A percentile compares a stretch with the other conserved stretches of the same genome.
Conservation (phyloP, 2,113 vertebrate genomes). For the Chionis minor region DNA sequence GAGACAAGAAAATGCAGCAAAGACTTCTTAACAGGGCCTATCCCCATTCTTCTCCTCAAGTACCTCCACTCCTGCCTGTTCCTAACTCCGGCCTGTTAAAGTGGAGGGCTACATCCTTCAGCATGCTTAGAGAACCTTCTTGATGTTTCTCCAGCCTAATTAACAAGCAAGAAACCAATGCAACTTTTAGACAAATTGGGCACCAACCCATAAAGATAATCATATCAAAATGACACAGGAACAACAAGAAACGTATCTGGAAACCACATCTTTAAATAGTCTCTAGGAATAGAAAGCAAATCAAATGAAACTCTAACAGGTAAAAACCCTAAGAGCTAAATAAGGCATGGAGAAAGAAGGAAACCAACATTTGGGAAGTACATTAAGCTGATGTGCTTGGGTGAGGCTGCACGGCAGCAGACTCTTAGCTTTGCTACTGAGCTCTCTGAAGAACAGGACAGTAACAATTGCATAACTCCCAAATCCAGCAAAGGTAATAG, state of each 20-base stretch:
- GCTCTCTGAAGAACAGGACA: background rate
- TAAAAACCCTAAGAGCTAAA: background rate
- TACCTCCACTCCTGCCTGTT: background rate
- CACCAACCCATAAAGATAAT: background rate
- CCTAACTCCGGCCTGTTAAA: background rate
- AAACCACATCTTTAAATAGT: background rate
- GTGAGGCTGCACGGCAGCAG: background rate
- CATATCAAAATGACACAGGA: background rate
- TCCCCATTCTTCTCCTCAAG: accelerated
- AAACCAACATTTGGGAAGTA: background rate
- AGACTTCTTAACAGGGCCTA: background rate
- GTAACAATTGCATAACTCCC: accelerated
- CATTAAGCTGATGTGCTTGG: background rate
- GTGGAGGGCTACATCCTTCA: background rate
- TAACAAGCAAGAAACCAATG: background rate
- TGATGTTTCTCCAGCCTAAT: background rate
- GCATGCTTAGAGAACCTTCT: background rate
- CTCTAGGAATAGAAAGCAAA: background rate
- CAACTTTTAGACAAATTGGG: background rate
- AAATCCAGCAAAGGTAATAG: background rate
- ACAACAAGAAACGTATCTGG: background rate
- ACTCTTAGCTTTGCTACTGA: background rate
- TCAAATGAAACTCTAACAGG: background rate
- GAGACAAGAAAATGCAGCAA: background rate
- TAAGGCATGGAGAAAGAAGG: background rate